These are phyloP conservation scores for Euwallacea similis DNA, from an alignment of 1,140 invertebrate species.

Conservation along the genomic window DNA sequence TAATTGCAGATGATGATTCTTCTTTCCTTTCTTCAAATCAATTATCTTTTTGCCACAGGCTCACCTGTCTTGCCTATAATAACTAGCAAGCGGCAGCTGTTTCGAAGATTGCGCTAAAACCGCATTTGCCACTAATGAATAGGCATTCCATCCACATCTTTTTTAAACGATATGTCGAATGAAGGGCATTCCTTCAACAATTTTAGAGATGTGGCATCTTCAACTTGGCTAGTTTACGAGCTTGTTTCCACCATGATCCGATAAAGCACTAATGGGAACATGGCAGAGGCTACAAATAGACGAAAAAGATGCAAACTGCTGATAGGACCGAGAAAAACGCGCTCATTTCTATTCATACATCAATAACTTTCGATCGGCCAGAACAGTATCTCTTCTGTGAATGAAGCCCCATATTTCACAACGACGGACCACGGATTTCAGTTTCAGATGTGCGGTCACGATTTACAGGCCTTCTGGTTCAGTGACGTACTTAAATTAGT, in stretches of 20 bases:
- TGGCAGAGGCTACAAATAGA: slow-evolving; percentile 21
- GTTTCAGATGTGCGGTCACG: slow-evolving; percentile 29
- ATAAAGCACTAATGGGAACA: slow-evolving; percentile 24
- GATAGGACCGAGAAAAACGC: slow-evolving; percentile 16
- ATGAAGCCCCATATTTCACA: slow-evolving; percentile 31
- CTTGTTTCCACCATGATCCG: slow-evolving; percentile 8
- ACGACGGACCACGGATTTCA: slow-evolving; percentile 22
- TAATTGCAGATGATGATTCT: slow-evolving; percentile 8
- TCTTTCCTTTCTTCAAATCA: slow-evolving; percentile 6
- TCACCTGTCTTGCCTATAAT: slow-evolving; percentile 4
- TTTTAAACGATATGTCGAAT: background rate
- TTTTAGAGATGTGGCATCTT: too few relatives aligned
- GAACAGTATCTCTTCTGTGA: slow-evolving; percentile 20
- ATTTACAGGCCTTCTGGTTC: slow-evolving; percentile 15
- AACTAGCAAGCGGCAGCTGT: background rate
- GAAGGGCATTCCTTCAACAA: too few relatives aligned
- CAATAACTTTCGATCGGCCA: slow-evolving; percentile 29
- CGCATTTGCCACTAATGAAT: background rate
- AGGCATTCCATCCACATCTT: background rate
- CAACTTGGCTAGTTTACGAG: too few relatives aligned
- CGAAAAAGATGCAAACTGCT: slow-evolving; percentile 11
- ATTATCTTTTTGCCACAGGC: slow-evolving; percentile 6
- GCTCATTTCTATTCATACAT: slow-evolving; percentile 32
- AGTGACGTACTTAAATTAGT: background rate
- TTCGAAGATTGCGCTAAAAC: slow-evolving; percentile 3